Evolutionary conservation across 2,888 invertebrate genomes (phyloP).

Genomic region (Nemapogon koenigi): DNA sequence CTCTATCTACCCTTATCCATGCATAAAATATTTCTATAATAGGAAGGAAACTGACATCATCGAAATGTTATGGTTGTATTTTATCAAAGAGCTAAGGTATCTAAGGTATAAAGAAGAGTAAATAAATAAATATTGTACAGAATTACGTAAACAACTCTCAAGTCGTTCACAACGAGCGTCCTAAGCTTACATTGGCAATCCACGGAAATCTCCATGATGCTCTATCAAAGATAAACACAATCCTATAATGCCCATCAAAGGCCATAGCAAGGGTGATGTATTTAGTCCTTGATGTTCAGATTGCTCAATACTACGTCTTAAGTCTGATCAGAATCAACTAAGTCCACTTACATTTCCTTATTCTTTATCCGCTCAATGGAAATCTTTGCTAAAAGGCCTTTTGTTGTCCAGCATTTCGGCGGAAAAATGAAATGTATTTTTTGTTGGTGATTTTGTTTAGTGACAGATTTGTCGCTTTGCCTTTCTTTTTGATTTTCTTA

Average conservation of each 20-base stretch:
- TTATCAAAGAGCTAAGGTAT: no score
- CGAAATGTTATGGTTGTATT: no score
- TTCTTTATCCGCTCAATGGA: slow-evolving; percentile 30
- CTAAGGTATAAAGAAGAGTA: no score
- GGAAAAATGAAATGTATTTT: slow-evolving; percentile 7
- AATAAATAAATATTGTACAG: no score
- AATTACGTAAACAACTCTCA: no score
- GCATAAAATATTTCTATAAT: no score
- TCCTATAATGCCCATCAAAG: slow-evolving; percentile 37
- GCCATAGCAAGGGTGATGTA: slow-evolving; percentile 11
- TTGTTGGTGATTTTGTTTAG: slow-evolving; percentile 2
- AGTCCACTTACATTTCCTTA: slow-evolving; percentile 36
- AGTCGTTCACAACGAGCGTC: no score
- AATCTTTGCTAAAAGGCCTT: slow-evolving; percentile 34
- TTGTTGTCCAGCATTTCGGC: slow-evolving; percentile 27
- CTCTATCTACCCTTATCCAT: no score
- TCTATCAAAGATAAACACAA: slow-evolving; percentile 30
- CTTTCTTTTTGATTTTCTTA: no score
- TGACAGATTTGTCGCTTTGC: slow-evolving; percentile 1
- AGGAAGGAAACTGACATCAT: no score
- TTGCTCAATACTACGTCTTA: slow-evolving; percentile 19
- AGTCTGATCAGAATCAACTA: slow-evolving; percentile 32
- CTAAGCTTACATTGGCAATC: no score
- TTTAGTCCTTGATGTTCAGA: slow-evolving; percentile 8
- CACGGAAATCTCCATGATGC: slow-evolving; percentile 27